phyloP scores from a whole-genome alignment of 2,113 vertebrate species.

The Seriola dumerili region DNA sequence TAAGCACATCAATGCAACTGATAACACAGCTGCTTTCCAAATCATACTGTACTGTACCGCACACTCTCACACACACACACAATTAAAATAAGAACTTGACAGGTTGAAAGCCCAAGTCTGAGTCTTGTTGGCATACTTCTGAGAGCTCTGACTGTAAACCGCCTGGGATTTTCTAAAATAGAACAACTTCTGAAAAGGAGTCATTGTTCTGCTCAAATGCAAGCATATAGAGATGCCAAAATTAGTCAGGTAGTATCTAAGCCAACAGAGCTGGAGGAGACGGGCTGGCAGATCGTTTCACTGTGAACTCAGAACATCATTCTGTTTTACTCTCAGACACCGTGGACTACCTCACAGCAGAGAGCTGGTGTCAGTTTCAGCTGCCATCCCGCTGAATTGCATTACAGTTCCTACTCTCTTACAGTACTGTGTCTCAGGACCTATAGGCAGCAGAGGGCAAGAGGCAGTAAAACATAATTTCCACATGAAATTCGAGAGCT shows the following conservation, averaged over 20 bases:
- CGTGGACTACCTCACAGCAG: slow-evolving; percentile 34
- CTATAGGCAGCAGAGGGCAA: slow-evolving; percentile 8
- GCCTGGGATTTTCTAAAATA: slow-evolving; percentile 76
- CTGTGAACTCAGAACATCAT: slow-evolving; percentile 51
- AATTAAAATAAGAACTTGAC: slow-evolving; percentile 63
- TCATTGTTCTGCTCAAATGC: slow-evolving; percentile 71
- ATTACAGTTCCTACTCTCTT: slow-evolving; percentile 33
- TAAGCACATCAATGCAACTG: slow-evolving; percentile 29
- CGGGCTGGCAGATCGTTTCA: slow-evolving; percentile 56
- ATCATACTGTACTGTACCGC: slow-evolving; percentile 19
- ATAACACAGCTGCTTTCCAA: slow-evolving; percentile 13
- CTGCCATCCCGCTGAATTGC: slow-evolving; percentile 30
- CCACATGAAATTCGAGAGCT: slow-evolving; percentile 55
- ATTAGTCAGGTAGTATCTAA: slow-evolving; percentile 70
- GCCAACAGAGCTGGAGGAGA: slow-evolving; percentile 52
- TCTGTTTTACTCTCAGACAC: slow-evolving; percentile 31
- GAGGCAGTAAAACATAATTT: slow-evolving; percentile 47
- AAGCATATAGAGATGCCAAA: slow-evolving; percentile 59
- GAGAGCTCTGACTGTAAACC: slow-evolving; percentile 69
- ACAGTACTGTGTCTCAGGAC: slow-evolving; percentile 48
- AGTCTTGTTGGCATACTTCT: slow-evolving; percentile 64
- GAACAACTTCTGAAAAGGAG: slow-evolving; percentile 75
- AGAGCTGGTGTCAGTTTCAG: slow-evolving; percentile 53
- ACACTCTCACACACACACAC: slow-evolving; percentile 14
- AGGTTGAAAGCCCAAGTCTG: slow-evolving; percentile 63